Conservation (phyloP, 2,113 vertebrate genomes). For the Corythaeola cristata region DNA sequence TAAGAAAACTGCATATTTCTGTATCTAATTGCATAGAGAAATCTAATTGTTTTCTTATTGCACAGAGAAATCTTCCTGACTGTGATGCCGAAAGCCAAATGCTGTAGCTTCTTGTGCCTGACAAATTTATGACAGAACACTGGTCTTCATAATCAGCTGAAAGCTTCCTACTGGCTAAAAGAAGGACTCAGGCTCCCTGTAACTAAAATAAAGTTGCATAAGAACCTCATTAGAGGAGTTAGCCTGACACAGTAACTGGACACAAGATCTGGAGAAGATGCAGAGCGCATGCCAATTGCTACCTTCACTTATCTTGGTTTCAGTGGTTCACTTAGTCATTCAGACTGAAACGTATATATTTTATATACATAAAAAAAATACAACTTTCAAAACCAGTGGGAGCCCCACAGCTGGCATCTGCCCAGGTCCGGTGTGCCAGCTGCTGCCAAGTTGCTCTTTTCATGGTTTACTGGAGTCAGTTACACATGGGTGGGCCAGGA, state of each 20-base stretch:
- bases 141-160: neutral
- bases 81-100: neutral
- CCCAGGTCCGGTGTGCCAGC: neutral
- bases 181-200: neutral
- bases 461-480: neutral
- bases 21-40: neutral
- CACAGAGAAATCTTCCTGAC: neutral
- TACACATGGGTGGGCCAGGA: neutral
- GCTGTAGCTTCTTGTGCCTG: neutral
- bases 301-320: conserved; percentile 25
- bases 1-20: neutral
- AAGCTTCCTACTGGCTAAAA: neutral
- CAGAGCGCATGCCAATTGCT: neutral
- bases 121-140: neutral
- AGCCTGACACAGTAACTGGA: neutral
- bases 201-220: neutral
- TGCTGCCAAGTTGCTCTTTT: conserved; percentile 30
- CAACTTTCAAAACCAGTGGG: neutral
- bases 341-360: neutral
- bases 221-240: neutral
- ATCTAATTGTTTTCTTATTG: neutral
- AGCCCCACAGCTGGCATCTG: neutral
- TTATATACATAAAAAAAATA: neutral
- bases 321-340: neutral
- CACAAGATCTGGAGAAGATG: neutral